Evolutionary conservation across 2,888 invertebrate species (phyloP).

Genomic region (Polydrusus tereticollis): DNA sequence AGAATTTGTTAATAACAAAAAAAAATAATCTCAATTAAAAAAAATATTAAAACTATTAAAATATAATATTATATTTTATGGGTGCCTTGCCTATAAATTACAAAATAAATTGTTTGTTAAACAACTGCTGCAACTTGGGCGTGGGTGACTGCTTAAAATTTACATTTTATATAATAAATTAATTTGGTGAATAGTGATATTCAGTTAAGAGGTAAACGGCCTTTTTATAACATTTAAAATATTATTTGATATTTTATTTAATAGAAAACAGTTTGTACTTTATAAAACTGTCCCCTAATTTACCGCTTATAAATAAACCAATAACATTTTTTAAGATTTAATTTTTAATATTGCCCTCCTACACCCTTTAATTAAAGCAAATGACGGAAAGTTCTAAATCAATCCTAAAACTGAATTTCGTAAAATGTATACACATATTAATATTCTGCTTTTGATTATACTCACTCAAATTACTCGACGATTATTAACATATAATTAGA

Average conservation of each 20-base stretch:
- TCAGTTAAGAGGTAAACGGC: constrained; percentile 26
- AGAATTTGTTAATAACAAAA: too few species aligned
- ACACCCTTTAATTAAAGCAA: too few species aligned
- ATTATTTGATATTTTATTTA: not conserved
- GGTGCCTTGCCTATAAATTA: not conserved
- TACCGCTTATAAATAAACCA: too few species aligned
- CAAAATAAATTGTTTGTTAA: constrained; percentile 21
- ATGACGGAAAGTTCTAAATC: too few species aligned
- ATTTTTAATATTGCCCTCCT: too few species aligned
- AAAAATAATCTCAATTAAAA: too few species aligned
- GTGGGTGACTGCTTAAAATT: constrained; percentile 24
- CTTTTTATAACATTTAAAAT: constrained; percentile 31
- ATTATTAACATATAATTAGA: constrained; percentile 19
- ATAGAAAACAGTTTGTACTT: not conserved
- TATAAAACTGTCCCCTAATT: not conserved
- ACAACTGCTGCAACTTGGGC: constrained; percentile 9
- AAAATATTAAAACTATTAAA: not conserved
- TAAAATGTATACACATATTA: not conserved
- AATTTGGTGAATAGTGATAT: not conserved
- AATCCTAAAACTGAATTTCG: not conserved
- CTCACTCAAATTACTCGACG: not conserved
- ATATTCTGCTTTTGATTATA: not conserved
- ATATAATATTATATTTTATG: not conserved
- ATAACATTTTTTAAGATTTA: too few species aligned
- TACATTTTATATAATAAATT: constrained; percentile 12